These are phyloP conservation scores for Coranthus polyacanthus DNA, from an alignment of 2,797 vertebrate genomes.

Conservation along the genomic window DNA sequence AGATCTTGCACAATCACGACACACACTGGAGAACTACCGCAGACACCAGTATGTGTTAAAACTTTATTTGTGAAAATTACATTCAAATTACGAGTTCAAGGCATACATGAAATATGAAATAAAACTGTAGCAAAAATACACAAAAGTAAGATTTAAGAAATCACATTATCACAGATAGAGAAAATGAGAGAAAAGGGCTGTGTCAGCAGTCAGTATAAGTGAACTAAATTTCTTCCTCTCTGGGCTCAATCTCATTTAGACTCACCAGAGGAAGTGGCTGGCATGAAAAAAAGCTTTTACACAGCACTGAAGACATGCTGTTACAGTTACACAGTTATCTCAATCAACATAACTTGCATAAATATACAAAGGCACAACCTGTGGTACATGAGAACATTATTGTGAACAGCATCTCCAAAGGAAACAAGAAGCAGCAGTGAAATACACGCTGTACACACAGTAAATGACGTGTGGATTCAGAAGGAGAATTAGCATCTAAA, in stretches of 20 bases:
- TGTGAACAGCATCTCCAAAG: background rate
- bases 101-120: background rate
- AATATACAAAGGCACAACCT: slow-evolving; percentile 4
- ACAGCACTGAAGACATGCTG: background rate
- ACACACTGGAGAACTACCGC: slow-evolving; percentile 25
- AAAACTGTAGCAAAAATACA: slow-evolving; percentile 17
- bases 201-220: slow-evolving; percentile 19
- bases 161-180: too few species aligned
- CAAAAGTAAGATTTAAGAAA: slow-evolving; percentile 4
- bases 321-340: background rate
- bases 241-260: slow-evolving; percentile 22
- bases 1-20: slow-evolving; percentile 37
- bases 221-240: slow-evolving; percentile 44
- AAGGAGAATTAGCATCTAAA: slow-evolving; percentile 8
- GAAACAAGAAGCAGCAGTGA: slow-evolving; percentile 16
- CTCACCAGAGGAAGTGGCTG: slow-evolving; percentile 52
- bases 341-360: background rate
- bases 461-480: background rate
- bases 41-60: background rate
- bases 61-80: slow-evolving; percentile 3
- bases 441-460: slow-evolving; percentile 3
- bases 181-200: slow-evolving; percentile 15
- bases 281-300: background rate
- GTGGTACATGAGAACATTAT: slow-evolving; percentile 30
- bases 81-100: slow-evolving; percentile 7